Base-by-base conservation (phyloP, 2,113 vertebrate species). In the Oncorhynchus gorbuscha region DNA sequence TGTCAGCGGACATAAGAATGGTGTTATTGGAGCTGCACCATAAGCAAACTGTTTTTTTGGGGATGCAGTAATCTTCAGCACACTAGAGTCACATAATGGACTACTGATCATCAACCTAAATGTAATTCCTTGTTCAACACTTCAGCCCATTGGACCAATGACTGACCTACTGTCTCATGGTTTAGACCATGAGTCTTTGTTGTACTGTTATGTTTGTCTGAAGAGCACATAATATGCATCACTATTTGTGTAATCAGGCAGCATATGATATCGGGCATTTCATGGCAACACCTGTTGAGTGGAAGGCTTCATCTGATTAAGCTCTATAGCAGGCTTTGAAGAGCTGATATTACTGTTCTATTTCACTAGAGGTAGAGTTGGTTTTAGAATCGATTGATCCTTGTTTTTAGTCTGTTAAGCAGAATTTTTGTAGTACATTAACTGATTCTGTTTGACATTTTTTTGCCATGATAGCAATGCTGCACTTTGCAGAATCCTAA, bases 121-220 rank as follows among this genome's bases (percentile, higher is more conserved):
- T 62, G 59, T n/a, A 9, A 22, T 62, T 62, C 59, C 59, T 22
- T 22, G 5, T 62, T 55, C 18, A 62, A 62, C 12, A 26, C 9
- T 71, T 75, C 62, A 69, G 62, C 73, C 74, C 39, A 58, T 11
- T 71, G 75, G 79, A 83, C 85, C 85, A 80, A 81, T 39, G 49
- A 28, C 22, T 45, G 16, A 69, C 69, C 24, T 30, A 16, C 30
- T 65, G 22, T 18, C 51, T 5, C 39, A 20, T 62, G 16, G 22
- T 59, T 72, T 32, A 70, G 16, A 39, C 3, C 45, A 35, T n/a
- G 12, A 16, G 3, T 69, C 48, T 55, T 24, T 7, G 35, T 48
- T 18, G 4, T n/a, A 35, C 55, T 8, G 18, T 0, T 4, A 28
- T 30, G 22, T 66, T 26, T 16, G 12, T 24, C 64, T 48, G 11